A percentile compares a stretch with the other conserved stretches of the same genome.
Evolutionary conservation across 2,797 vertebrate genomes (phyloP).

Genomic region (Naso thynnoides): DNA sequence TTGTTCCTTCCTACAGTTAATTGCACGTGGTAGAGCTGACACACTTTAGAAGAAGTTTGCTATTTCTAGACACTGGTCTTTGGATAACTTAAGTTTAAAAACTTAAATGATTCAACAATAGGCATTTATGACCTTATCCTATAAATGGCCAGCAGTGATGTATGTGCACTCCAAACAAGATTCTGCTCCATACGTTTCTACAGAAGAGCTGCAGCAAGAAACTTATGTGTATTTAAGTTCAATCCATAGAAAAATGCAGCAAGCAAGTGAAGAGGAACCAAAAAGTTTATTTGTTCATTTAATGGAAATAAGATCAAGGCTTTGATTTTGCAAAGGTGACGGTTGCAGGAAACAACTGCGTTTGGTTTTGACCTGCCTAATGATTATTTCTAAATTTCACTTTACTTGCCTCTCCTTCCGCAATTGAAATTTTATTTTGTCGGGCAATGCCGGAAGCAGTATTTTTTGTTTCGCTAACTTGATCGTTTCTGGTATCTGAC

Average conservation of each 20-base stretch:
- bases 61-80: not conserved
- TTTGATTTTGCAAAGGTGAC: not conserved
- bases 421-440: slow-evolving; percentile 56
- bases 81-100: not conserved
- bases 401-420: not conserved
- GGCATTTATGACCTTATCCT: not conserved
- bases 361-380: not conserved
- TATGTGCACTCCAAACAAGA: not conserved
- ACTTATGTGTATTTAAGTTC: not conserved
- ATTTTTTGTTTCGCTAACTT: slow-evolving; percentile 4
- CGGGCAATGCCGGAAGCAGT: slow-evolving; percentile 50
- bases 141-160: not conserved
- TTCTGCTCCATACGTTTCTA: not conserved
- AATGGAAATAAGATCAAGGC: not conserved
- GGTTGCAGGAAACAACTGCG: not conserved
- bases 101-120: not conserved
- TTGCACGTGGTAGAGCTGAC: not conserved
- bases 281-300: no score
- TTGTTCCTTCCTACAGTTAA: not conserved
- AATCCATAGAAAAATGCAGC: not conserved
- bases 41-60: not conserved
- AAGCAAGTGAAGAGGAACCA: no score
- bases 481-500: slow-evolving; percentile 38
- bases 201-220: not conserved
- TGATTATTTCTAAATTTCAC: not conserved